These are phyloP conservation scores for Semnornis frantzii DNA, from an alignment of 2,113 vertebrate genomes.

Conservation along the genomic window DNA sequence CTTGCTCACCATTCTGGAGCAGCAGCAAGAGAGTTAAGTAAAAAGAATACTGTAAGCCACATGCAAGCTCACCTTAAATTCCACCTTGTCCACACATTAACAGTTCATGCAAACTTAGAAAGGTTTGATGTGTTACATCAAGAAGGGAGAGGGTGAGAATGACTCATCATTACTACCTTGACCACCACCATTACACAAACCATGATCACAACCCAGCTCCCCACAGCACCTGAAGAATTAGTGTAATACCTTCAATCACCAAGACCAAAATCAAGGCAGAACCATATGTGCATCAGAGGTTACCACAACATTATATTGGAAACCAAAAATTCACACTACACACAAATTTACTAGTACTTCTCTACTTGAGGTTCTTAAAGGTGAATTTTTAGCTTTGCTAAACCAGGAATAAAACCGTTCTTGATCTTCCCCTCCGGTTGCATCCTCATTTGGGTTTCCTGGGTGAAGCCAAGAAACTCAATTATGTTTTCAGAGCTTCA, in stretches of 20 bases:
- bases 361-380: not conserved
- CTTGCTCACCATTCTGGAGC: fast-evolving
- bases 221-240: not conserved
- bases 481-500: conserved; percentile 5
- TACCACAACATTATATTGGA: not conserved
- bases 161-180: too few relatives aligned
- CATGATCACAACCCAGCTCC: not conserved
- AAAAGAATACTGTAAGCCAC: not conserved
- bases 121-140: not conserved
- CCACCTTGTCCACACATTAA: not conserved
- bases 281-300: not conserved
- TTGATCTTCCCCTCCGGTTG: not conserved
- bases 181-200: not conserved
- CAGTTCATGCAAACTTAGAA: too few relatives aligned
- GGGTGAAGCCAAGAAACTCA: not conserved
- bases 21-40: not conserved
- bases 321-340: not conserved
- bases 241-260: fast-evolving
- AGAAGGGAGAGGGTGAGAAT: not conserved
- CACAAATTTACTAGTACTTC: not conserved
- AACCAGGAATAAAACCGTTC: not conserved
- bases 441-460: not conserved
- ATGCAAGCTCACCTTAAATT: fast-evolving
- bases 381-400: not conserved
- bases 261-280: not conserved